Evolutionary conservation across 92 coral and sea anemone species (phyloP).

Genomic region (Bergia puertoricense): DNA sequence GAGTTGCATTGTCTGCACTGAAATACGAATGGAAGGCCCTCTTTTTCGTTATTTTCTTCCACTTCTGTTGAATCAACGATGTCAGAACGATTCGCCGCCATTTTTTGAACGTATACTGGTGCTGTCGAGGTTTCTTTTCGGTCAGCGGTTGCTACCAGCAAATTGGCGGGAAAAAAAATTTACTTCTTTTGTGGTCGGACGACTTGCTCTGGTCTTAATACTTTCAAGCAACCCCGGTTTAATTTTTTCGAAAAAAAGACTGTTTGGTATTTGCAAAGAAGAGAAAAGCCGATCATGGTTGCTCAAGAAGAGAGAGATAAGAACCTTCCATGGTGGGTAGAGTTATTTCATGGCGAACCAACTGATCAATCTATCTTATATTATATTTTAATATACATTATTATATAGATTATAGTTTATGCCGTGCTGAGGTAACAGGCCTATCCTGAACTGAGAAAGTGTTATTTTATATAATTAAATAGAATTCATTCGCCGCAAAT

Average conservation of each 20-base stretch:
- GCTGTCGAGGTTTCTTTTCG: background rate
- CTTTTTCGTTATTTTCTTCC: background rate
- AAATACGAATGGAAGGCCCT: slow-evolving; percentile 42
- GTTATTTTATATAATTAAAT: too few species aligned
- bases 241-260: too few species aligned
- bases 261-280: background rate
- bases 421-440: too few species aligned
- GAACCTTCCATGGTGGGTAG: slow-evolving; percentile 30
- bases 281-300: slow-evolving; percentile 8
- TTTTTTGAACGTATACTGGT: slow-evolving; percentile 10
- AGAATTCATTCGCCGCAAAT: background rate
- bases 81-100: slow-evolving; percentile 41
- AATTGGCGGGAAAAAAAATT: slow-evolving; percentile 31
- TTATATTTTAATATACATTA: too few species aligned
- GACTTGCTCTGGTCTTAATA: background rate
- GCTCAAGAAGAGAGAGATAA: slow-evolving; percentile 19
- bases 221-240: background rate
- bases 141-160: slow-evolving; percentile 22
- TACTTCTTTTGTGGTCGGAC: too few species aligned
- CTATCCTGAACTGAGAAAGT: too few species aligned
- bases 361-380: too few species aligned
- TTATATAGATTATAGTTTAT: too few species aligned
- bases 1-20: slow-evolving; percentile 55
- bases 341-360: background rate
- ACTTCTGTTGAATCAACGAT: slow-evolving; percentile 2